A percentile compares a stretch with the other conserved stretches of the same genome.
Evolutionary conservation across 2,888 invertebrate genomes (phyloP).

Genomic region (Agrotis segetum): DNA sequence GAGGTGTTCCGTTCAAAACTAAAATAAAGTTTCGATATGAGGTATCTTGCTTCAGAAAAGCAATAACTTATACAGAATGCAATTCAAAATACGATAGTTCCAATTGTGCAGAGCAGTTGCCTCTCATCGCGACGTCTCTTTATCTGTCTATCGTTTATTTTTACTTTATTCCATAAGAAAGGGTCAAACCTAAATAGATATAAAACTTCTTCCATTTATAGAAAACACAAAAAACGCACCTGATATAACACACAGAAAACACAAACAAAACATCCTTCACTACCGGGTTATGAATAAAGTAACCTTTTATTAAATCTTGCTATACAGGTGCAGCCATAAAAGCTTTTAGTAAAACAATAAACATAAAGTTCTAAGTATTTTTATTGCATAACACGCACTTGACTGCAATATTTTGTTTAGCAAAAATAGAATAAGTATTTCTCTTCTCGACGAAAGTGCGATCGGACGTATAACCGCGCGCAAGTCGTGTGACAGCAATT

Average conservation of each 20-base stretch:
- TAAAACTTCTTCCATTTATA: slow-evolving; percentile 22
- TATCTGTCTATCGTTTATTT: too few species aligned
- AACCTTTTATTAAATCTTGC: slow-evolving; percentile 64
- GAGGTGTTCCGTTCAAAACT: too few species aligned
- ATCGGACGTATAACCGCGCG: slow-evolving; percentile 67
- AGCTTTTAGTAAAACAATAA: neutral
- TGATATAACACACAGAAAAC: slow-evolving; percentile 15
- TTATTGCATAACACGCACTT: slow-evolving; percentile 11
- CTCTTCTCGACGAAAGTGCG: slow-evolving; percentile 35
- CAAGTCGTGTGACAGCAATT: slow-evolving; percentile 82
- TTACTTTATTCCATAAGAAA: neutral
- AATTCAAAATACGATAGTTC: too few species aligned
- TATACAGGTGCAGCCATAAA: slow-evolving; percentile 66
- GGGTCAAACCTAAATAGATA: neutral
- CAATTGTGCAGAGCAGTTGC: too few species aligned
- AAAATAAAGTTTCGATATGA: too few species aligned
- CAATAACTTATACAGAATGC: too few species aligned
- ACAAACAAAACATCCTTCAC: slow-evolving; percentile 31
- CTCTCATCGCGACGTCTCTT: too few species aligned
- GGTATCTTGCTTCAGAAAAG: too few species aligned
- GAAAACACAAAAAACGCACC: slow-evolving; percentile 9
- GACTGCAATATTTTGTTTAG: slow-evolving; percentile 38
- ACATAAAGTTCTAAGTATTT: too few species aligned
- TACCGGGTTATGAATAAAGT: slow-evolving; percentile 67
- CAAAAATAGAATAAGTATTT: slow-evolving; percentile 44